Conservation (phyloP, 1,140 invertebrate genomes). For the Bombus waltoni region DNA sequence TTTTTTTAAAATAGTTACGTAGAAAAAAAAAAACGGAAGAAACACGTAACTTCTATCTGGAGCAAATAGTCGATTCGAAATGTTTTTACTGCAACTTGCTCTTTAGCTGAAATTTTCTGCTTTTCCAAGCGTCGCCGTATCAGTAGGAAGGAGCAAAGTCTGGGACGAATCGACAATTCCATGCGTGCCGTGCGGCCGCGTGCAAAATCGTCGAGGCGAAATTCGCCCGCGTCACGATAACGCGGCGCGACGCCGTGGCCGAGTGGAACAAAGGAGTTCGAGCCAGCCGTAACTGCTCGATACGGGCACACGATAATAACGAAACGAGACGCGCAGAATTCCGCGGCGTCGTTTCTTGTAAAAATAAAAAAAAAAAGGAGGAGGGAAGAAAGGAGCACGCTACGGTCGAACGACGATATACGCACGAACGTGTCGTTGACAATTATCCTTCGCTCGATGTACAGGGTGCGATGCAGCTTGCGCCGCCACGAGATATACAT, state of each 20-base stretch:
- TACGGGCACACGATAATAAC: conserved; percentile 44
- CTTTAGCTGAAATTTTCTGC: not conserved
- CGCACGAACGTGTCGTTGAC: conserved; percentile 22
- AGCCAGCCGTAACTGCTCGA: conserved; percentile 50
- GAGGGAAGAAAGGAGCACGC: not conserved
- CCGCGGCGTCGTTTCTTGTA: conserved; percentile 32
- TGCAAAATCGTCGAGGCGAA: conserved; percentile 21
- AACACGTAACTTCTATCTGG: no score
- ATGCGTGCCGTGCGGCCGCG: not conserved
- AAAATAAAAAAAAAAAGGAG: not conserved
- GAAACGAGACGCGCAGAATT: conserved; percentile 36
- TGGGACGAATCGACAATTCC: conserved; percentile 24
- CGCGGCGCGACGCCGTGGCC: conserved; percentile 30
- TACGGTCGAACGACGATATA: not conserved
- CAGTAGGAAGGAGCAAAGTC: not conserved
- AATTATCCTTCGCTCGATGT: conserved; percentile 22
- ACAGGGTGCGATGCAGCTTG: not conserved
- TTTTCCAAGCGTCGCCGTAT: no score
- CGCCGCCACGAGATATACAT: no score
- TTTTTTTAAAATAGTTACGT: not conserved
- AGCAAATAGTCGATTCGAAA: not conserved
- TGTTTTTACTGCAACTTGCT: not conserved
- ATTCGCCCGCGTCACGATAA: conserved; percentile 32
- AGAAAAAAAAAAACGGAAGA: not conserved
- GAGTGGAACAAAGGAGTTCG: conserved; percentile 51